These are phyloP conservation scores for Muscidifurax raptorellus DNA, from an alignment of 1,140 invertebrate species.

Conservation along the genomic window DNA sequence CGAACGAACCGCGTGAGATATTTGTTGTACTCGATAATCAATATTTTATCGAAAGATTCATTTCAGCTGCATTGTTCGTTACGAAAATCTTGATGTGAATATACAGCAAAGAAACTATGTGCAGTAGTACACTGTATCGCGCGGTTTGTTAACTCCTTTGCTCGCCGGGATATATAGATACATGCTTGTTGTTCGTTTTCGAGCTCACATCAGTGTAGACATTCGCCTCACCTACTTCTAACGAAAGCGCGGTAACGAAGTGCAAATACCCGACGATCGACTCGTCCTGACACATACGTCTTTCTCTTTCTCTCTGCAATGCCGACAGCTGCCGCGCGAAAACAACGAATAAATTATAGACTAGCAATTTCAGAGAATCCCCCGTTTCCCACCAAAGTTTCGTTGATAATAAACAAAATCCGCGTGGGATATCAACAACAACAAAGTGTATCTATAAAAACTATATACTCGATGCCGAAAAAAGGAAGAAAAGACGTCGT, in stretches of 20 bases:
- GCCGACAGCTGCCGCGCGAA: constrained; percentile 33
- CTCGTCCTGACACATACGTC: constrained; percentile 27
- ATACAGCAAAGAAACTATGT: too few relatives aligned
- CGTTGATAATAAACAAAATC: not conserved
- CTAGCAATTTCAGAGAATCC: constrained; percentile 39
- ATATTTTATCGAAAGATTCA: not conserved
- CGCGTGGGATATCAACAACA: not conserved
- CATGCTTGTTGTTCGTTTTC: not conserved
- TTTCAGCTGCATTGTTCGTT: not conserved
- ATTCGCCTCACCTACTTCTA: constrained; percentile 5
- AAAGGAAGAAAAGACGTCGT: constrained; percentile 1
- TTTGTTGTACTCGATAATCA: not conserved
- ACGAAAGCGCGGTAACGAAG: constrained; percentile 51
- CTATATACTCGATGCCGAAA: not conserved
- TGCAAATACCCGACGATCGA: constrained; percentile 48
- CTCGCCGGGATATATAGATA: too few relatives aligned
- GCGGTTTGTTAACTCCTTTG: too few relatives aligned
- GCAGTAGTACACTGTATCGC: too few relatives aligned
- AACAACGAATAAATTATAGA: constrained; percentile 44
- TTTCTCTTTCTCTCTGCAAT: not conserved
- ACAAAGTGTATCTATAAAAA: not conserved
- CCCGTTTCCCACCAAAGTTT: not conserved
- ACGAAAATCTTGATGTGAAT: not conserved
- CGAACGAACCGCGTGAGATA: constrained; percentile 17
- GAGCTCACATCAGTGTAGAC: not conserved